phyloP scores from a whole-genome alignment of 2,113 vertebrate genomes.

The Propithecus coquereli region DNA sequence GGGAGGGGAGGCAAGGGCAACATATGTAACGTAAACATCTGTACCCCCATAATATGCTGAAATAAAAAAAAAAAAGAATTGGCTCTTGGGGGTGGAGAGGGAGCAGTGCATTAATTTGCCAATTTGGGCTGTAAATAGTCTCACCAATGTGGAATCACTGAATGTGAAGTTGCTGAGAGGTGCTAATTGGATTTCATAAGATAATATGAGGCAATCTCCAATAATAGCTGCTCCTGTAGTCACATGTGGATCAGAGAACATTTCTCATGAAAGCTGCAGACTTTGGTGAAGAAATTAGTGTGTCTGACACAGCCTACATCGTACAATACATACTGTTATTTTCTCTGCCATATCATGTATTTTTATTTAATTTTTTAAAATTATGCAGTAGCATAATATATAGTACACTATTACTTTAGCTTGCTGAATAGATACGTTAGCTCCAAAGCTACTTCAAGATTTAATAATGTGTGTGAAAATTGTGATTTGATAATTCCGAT shows the following conservation, averaged over 20 bases:
- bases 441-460: background rate
- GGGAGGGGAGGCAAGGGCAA: no score
- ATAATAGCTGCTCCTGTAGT: background rate
- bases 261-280: background rate
- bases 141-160: background rate
- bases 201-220: background rate
- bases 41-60: no score
- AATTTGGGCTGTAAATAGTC: background rate
- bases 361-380: background rate
- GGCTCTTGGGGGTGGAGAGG: background rate
- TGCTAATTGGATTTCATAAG: background rate
- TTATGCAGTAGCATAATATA: background rate
- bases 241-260: background rate
- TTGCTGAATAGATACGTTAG: background rate
- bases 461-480: background rate
- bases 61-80: no score
- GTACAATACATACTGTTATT: background rate
- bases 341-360: background rate
- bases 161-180: background rate
- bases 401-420: background rate
- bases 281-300: background rate
- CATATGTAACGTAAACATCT: no score
- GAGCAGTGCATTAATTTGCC: background rate
- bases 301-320: background rate
- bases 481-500: background rate